Evolutionary conservation across 2,888 invertebrate genomes (phyloP).

Genomic region (Spodoptera littoralis): DNA sequence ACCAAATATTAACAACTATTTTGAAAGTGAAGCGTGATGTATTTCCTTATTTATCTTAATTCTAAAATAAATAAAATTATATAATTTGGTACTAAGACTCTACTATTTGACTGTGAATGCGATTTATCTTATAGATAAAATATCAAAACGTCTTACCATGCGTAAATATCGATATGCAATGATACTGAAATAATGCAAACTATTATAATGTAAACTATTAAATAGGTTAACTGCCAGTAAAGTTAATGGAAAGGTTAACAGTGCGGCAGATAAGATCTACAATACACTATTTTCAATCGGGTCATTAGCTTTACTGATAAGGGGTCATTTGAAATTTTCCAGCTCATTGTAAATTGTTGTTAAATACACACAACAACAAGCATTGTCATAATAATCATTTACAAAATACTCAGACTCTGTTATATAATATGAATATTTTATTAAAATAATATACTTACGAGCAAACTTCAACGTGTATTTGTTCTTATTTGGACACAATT

Average conservation of each 20-base stretch:
- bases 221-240: slow-evolving; percentile 17
- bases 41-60: too few species aligned
- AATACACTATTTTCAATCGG: slow-evolving; percentile 17
- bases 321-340: slow-evolving; percentile 47
- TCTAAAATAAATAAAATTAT: too few species aligned
- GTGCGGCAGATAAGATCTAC: slow-evolving; percentile 29
- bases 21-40: too few species aligned
- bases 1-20: too few species aligned
- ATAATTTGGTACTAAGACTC: too few species aligned
- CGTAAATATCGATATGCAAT: slow-evolving; percentile 31
- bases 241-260: slow-evolving; percentile 47
- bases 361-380: slow-evolving; percentile 7
- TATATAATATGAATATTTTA: too few species aligned
- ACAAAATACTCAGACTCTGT: slow-evolving; percentile 4
- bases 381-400: slow-evolving; percentile 11
- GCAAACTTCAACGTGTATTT: too few species aligned
- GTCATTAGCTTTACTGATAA: slow-evolving; percentile 45
- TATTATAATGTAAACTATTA: slow-evolving; percentile 16
- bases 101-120: too few species aligned
- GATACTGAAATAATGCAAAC: slow-evolving; percentile 24
- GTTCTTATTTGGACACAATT: too few species aligned
- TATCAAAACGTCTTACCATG: slow-evolving; percentile 45
- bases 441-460: too few species aligned
- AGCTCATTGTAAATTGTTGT: slow-evolving; percentile 19
- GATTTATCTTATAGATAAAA: background rate